These are phyloP conservation scores for Hemistola chrysoprasaria DNA, from an alignment of 2,888 invertebrate species.

Conservation along the genomic window DNA sequence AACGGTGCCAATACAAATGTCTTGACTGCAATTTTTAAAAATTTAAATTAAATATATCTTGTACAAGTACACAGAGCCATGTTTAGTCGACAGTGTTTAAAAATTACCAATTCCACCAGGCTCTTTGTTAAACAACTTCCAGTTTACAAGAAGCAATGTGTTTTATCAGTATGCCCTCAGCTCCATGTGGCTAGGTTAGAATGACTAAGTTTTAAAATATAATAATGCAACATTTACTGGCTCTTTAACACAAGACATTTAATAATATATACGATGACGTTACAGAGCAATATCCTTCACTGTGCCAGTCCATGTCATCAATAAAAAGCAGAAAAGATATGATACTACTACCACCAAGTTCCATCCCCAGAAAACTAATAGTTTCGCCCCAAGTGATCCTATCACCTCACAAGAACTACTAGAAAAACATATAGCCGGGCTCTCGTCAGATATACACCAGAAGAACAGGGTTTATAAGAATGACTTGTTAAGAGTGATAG, in stretches of 20 bases:
- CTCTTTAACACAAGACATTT: too few species aligned
- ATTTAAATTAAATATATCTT: not conserved
- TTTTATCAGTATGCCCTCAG: constrained; percentile 20
- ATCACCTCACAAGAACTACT: constrained; percentile 47
- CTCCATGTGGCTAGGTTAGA: constrained; percentile 41
- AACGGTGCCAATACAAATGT: not conserved
- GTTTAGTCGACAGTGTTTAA: constrained; percentile 53
- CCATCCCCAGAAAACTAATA: too few species aligned
- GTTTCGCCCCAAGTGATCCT: not conserved
- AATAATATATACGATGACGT: not conserved
- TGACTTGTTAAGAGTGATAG: constrained; percentile 58
- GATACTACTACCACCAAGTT: not conserved
- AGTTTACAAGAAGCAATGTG: constrained; percentile 33
- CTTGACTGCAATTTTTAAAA: not conserved
- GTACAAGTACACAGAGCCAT: constrained; percentile 38
- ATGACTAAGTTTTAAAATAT: not conserved
- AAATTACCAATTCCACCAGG: constrained; percentile 48
- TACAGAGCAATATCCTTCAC: constrained; percentile 8
- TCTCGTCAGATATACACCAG: constrained; percentile 65
- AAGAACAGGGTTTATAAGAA: constrained; percentile 74
- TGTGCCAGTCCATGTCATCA: not conserved
- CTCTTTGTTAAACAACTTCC: constrained; percentile 34
- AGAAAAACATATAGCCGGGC: constrained; percentile 60
- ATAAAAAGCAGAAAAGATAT: constrained; percentile 3
- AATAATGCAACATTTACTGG: too few species aligned